phyloP scores from a whole-genome alignment of 2,888 invertebrate genomes.

The Lydus trimaculatus region DNA sequence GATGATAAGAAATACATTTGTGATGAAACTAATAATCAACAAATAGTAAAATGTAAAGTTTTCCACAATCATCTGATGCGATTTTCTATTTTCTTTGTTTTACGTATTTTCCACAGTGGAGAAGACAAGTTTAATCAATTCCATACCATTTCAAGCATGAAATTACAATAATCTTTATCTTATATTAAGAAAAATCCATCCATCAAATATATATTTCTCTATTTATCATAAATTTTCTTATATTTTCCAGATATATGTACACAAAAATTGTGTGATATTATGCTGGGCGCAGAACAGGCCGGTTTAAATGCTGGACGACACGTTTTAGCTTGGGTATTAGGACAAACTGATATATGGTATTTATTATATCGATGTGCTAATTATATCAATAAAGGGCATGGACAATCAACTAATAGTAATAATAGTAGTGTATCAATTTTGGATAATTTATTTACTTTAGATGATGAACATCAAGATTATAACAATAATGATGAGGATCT shows the following conservation, averaged over 20 bases:
- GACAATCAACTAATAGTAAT: slow-evolving; percentile 60
- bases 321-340: slow-evolving; percentile 67
- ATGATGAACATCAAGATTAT: slow-evolving; percentile 51
- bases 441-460: slow-evolving; percentile 71
- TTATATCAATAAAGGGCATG: slow-evolving; percentile 60
- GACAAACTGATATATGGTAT: slow-evolving; percentile 68
- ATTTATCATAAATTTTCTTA: background rate
- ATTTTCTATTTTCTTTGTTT: too few relatives aligned
- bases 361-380: slow-evolving; percentile 70
- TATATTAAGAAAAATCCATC: too few relatives aligned
- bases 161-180: background rate
- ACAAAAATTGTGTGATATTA: slow-evolving; percentile 28
- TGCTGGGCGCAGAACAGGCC: slow-evolving; percentile 54
- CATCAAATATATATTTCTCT: background rate
- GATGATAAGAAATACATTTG: too few relatives aligned
- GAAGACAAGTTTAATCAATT: background rate
- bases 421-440: slow-evolving; percentile 67
- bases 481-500: slow-evolving; percentile 32
- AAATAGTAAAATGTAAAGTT: too few relatives aligned
- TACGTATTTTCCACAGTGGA: too few relatives aligned
- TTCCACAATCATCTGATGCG: too few relatives aligned
- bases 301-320: slow-evolving; percentile 53
- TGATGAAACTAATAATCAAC: too few relatives aligned
- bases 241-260: background rate
- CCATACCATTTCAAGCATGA: background rate